Base-by-base conservation (phyloP, 2,888 invertebrate species). In the Ophonus ardosiacus region DNA sequence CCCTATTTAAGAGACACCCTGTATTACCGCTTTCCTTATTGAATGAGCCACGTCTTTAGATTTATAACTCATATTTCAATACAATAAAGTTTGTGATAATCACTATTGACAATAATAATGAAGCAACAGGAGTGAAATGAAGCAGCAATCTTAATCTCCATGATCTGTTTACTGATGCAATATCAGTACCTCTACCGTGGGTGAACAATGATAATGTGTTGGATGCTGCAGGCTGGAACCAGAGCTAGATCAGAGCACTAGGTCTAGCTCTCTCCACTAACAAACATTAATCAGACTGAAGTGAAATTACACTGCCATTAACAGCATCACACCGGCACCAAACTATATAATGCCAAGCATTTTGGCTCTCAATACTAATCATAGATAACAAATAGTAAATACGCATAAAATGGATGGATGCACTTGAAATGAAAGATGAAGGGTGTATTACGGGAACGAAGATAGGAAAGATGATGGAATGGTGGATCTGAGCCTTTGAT, bases 281-380 rank as follows among this genome's bases (percentile, higher is more conserved):
- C 71, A 74, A 74, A 51, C 71, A 74, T 74, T 74, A 74, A 74
- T 74, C 71, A 74, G 71, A 5, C 40, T 21, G 71, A 74, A 74
- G 40, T 74, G 71, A 74, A 74, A 74, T 74, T 74, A 74, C 71
- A 18, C 43, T 74, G 71, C 71, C 43, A 74, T 74, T 74, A 74
- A 74, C 71, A 74, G 71, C 71, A 43, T 74, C 43, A 74, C 71
- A 43, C 4, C 18, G 38, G 68, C 71, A 43, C 71, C 71, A 18
- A 18, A 10, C 40, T 6, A 43, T 43, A 43, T 74, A 74, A 43
- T 74, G 13, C 68, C 21, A 40, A 18, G 43, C 7, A 43, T 43
- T 17, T 74, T 15, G n/a, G 8, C 63, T 7, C 31, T 68, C 38
- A 31, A 68, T 68, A 68, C 38, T 31, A 68, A 40, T 68, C 68